These are phyloP conservation scores for Tolmerus cingulatus DNA, from an alignment of 2,888 invertebrate species.

Conservation along the genomic window DNA sequence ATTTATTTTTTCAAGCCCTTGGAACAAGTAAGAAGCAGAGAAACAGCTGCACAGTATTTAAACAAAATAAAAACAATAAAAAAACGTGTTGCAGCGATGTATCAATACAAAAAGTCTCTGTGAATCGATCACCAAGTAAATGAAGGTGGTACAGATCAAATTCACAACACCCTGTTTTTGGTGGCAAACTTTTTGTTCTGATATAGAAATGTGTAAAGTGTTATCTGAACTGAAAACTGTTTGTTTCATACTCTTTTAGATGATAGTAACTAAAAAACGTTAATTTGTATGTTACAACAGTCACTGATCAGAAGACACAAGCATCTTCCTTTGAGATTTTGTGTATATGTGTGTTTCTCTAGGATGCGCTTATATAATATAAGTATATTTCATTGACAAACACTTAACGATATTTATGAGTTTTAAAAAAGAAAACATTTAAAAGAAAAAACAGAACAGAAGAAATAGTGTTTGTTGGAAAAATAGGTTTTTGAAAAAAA, in stretches of 20 bases:
- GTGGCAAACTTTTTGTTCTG: not conserved
- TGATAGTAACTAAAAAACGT: not conserved
- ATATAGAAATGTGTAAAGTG: not conserved
- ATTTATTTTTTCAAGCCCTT: not conserved
- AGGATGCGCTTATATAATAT: not conserved
- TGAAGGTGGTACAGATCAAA: not conserved
- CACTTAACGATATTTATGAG: constrained; percentile 18
- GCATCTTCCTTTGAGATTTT: not conserved
- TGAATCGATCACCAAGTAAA: not conserved
- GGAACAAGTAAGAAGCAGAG: not conserved
- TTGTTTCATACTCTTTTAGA: not conserved
- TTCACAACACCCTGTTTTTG: not conserved
- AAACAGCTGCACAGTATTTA: not conserved
- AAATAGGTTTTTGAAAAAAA: not conserved
- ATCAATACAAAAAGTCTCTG: constrained; percentile 1
- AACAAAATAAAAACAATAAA: not conserved
- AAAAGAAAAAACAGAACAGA: not conserved
- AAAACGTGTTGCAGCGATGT: not conserved
- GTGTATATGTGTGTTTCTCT: not conserved
- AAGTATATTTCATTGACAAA: not conserved
- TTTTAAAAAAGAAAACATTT: not conserved
- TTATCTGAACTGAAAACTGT: not conserved
- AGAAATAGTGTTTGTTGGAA: not conserved
- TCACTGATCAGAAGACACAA: constrained; percentile 9
- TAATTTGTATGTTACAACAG: not conserved